A percentile compares a stretch with the other conserved stretches of the same genome.
phyloP scores from a whole-genome alignment of 2,113 vertebrate species.

The Rafetus swinhoei region DNA sequence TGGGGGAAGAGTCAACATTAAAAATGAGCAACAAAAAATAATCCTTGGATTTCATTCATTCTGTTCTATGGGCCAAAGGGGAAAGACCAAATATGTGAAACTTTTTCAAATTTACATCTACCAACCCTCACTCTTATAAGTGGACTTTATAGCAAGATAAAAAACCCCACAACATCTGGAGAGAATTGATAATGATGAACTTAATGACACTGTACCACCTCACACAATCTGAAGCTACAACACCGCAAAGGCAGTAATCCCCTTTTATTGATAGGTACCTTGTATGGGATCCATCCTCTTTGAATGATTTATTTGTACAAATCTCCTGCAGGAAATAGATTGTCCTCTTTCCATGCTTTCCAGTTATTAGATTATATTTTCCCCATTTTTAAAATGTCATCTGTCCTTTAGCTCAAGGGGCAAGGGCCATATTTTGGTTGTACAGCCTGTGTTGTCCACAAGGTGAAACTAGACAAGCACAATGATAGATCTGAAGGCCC shows the following conservation, averaged over 20 bases:
- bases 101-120: neutral
- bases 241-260: neutral
- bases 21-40: neutral
- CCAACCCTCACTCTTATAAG: neutral
- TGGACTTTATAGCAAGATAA: neutral
- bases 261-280: neutral
- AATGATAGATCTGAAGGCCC: neutral
- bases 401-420: neutral
- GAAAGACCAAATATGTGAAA: neutral
- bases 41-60: neutral
- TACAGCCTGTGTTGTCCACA: neutral
- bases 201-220: no score
- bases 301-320: neutral
- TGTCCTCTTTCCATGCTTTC: no score
- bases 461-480: neutral
- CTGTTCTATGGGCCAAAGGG: neutral
- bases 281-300: neutral
- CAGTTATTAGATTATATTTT: no score
- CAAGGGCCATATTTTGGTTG: neutral
- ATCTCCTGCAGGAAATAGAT: no score
- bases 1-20: neutral
- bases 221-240: neutral
- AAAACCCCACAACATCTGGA: neutral
- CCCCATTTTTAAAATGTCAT: neutral
- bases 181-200: neutral